These are phyloP conservation scores for Chiridota heheva DNA, from an alignment of 35 echinoderm and acorn worm species.

Conservation along the genomic window DNA sequence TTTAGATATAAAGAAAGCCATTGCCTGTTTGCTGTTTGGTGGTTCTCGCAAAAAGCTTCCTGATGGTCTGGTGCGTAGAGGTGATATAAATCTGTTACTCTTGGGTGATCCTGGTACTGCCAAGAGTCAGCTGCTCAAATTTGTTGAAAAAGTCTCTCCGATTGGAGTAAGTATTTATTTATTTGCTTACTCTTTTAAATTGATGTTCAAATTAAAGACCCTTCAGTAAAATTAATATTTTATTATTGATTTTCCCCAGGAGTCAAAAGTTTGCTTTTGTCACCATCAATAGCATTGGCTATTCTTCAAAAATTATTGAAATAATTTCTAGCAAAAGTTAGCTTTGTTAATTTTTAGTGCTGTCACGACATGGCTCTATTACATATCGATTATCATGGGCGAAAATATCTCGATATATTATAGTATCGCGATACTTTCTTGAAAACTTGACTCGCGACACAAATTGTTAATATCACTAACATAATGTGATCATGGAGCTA, in stretches of 20 bases:
- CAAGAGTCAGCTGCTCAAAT: slow-evolving; percentile 99
- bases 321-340: no score
- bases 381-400: no score
- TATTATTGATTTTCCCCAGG: neutral
- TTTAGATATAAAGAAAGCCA: slow-evolving; percentile 96
- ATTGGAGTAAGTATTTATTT: slow-evolving; percentile 78
- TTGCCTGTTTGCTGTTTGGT: slow-evolving; percentile 91
- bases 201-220: neutral
- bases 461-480: no score
- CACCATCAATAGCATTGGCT: neutral
- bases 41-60: slow-evolving; percentile 95
- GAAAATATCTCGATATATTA: no score
- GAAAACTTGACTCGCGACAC: no score
- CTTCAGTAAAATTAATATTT: no score
- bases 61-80: slow-evolving; percentile 83
- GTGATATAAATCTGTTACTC: slow-evolving; percentile 91
- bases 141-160: slow-evolving; percentile 98
- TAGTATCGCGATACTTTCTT: no score
- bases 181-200: neutral
- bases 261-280: neutral
- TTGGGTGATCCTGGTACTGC: slow-evolving; percentile 98
- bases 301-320: no score
- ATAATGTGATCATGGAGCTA: no score
- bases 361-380: no score
- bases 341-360: no score